phyloP scores from a whole-genome alignment of 2,113 vertebrate species.

The Colius striatus region DNA sequence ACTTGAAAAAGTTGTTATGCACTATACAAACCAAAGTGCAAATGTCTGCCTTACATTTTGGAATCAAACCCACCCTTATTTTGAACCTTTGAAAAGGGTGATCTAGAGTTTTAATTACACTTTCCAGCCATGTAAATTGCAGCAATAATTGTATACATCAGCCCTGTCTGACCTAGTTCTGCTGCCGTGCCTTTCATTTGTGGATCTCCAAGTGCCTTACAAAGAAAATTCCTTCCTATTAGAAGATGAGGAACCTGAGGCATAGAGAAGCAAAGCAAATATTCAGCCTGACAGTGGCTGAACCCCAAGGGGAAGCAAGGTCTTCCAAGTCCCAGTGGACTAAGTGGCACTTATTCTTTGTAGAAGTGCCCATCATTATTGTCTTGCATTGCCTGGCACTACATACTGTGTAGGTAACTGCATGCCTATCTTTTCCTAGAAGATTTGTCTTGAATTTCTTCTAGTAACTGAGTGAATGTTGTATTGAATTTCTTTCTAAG shows the following conservation, averaged over 20 bases:
- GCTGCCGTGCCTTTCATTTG: conserved; percentile 5
- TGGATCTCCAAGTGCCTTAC: background rate
- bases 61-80: background rate
- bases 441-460: background rate
- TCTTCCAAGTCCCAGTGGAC: background rate
- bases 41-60: background rate
- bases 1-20: background rate
- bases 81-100: conserved; percentile 21
- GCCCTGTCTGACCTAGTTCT: conserved; percentile 56
- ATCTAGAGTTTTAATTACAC: conserved; percentile 33
- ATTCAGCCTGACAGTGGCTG: background rate
- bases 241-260: background rate
- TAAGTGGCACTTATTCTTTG: background rate
- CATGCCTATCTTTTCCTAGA: background rate
- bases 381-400: background rate
- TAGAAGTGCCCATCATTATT: background rate
- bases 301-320: background rate
- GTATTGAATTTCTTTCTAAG: background rate
- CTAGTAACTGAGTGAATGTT: background rate
- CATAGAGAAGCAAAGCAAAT: background rate
- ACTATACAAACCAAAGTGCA: background rate
- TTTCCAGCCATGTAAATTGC: conserved; percentile 36
- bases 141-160: conserved; percentile 30
- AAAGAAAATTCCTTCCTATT: background rate
- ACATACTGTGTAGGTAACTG: background rate